A percentile compares a stretch with the other conserved stretches of the same genome.
phyloP scores from a whole-genome alignment of 2,113 vertebrate genomes.

The Xenopus tropicalis region UCB_Xtro_10.0 CM004445.2:79365501-79366000 shows the following conservation, averaged over 20 bases:
- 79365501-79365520: too few relatives aligned
- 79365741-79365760: conserved; percentile 58
- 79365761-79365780: conserved; percentile 62
- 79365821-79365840: conserved; percentile 65
- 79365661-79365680: too few relatives aligned
- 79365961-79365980: too few relatives aligned
- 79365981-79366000: too few relatives aligned
- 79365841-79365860: conserved; percentile 57
- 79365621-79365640: neutral
- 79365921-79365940: too few relatives aligned
- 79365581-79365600: neutral
- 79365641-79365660: too few relatives aligned
- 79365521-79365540: too few relatives aligned
- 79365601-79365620: neutral
- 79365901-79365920: too few relatives aligned
- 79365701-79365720: neutral
- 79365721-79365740: conserved; percentile 50
- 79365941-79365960: too few relatives aligned
- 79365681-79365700: neutral
- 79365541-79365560: neutral
- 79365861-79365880: conserved; percentile 48
- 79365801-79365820: conserved; percentile 75
- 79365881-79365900: neutral
- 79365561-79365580: neutral
- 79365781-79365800: conserved; percentile 61